Base-by-base conservation (phyloP, 2,888 invertebrate species). In the Ceriagrion tenellum region DNA sequence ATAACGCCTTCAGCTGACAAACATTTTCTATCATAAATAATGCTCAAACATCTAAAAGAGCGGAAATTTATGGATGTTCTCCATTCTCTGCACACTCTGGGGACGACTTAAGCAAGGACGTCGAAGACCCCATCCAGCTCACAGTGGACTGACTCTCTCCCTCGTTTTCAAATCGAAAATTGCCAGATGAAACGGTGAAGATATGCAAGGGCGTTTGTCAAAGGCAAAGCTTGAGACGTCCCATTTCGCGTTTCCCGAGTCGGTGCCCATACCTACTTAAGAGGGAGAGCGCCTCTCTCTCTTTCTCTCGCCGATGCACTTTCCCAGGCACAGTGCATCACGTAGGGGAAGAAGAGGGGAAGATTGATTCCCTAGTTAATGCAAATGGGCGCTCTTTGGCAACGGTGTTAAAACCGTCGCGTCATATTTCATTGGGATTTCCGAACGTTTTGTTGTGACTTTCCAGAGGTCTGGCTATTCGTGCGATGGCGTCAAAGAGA, bases 311-410 rank as follows among this genome's bases (percentile, higher is more conserved):
- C 74, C 12, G 26, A 35, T 81, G 74, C 74, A 30, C 13, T 81
- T 81, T 81, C 81, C 35, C 81, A 81, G 35, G 81, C 30, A 30
- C 35, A 35, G 81, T 26, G 26, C 69, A 23, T 23, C 26, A 18
- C 81, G 35, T 30, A 26, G 16, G 30, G 35, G 81, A 35, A 0
- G 35, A 18, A 35, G 35, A 8, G 18, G 30, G 30, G 16, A 81
- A 81, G 81, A 81, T 81, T 35, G 81, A 81, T 81, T 35, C 35
- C 81, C 35, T 81, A 13, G 81, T 35, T 30, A 81, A 81, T 81
- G 81, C 81, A 81, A 81, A 81, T 81, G 35, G 81, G 81, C n/a
- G 35, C 81, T 23, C 81, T 81, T 81, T 81, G 35, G 30, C n/a
- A 81, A 81, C 74, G 30, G 74, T 35, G 35, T 8, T 30, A 26